phyloP scores from a whole-genome alignment of 1,140 invertebrate species.

The Orchesella cincta region DNA sequence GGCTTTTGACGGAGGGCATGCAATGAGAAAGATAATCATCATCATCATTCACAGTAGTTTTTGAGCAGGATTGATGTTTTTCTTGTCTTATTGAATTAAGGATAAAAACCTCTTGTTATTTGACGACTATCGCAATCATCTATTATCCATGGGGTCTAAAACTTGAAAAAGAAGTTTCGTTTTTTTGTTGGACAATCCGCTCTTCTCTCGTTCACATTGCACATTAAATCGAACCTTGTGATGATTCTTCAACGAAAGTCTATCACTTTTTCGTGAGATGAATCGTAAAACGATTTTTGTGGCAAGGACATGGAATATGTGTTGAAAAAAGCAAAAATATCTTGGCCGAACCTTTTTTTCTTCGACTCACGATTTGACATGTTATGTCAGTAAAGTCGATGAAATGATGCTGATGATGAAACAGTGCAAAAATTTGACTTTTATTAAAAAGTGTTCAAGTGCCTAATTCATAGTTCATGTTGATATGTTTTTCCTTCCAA shows the following conservation, averaged over 20 bases:
- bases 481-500: too few species aligned
- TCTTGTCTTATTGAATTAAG: too few species aligned
- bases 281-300: constrained; percentile 16
- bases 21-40: too few species aligned
- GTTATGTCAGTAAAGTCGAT: neutral
- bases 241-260: too few species aligned
- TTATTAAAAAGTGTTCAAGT: too few species aligned
- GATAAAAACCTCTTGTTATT: neutral
- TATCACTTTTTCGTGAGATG: neutral
- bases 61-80: too few species aligned
- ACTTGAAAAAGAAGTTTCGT: neutral
- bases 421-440: constrained; percentile 1
- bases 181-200: neutral
- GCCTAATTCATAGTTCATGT: too few species aligned
- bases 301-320: neutral
- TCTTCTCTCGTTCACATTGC: neutral
- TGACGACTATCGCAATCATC: neutral
- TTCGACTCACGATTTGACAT: constrained; percentile 14
- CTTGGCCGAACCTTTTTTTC: constrained; percentile 19
- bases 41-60: too few species aligned
- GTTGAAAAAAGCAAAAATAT: neutral
- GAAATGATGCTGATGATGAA: neutral
- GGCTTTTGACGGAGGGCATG: too few species aligned
- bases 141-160: neutral
- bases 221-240: neutral